Conservation (phyloP, 2,888 invertebrate genomes). For the Tiliacea citrago region DNA sequence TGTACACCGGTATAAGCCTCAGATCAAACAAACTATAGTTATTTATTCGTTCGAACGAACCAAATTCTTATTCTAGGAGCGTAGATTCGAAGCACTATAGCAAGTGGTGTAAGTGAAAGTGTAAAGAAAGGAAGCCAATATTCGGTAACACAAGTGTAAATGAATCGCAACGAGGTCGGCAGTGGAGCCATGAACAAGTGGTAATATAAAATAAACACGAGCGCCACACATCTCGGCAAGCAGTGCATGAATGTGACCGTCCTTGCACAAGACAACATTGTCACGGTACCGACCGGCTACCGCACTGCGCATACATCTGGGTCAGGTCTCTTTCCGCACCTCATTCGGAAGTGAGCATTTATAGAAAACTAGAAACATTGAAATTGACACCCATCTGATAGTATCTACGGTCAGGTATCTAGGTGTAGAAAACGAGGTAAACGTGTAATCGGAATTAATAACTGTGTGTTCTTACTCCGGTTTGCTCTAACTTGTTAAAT, state of each 20-base stretch:
- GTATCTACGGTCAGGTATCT: conserved; percentile 61
- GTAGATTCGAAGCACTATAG: conserved; percentile 25
- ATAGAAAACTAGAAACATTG: conserved; percentile 68
- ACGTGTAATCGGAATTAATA: conserved; percentile 62
- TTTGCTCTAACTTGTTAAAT: conserved; percentile 34
- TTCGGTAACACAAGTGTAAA: conserved; percentile 51
- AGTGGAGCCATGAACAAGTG: conserved; percentile 41
- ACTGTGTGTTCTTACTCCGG: conserved; percentile 39
- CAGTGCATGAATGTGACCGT: conserved; percentile 83
- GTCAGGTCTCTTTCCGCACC: conserved; percentile 76
- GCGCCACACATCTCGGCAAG: conserved; percentile 70
- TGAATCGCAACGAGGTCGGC: conserved; percentile 43
- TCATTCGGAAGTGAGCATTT: conserved; percentile 73
- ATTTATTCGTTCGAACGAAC: neutral
- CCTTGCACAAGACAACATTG: conserved; percentile 82
- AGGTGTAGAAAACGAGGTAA: conserved; percentile 64
- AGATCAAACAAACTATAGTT: conserved; percentile 4
- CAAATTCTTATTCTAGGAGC: conserved; percentile 29
- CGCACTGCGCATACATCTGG: conserved; percentile 74
- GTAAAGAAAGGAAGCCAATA: conserved; percentile 49
- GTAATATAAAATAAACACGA: conserved; percentile 75
- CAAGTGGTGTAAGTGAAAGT: conserved; percentile 52
- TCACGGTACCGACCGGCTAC: conserved; percentile 68
- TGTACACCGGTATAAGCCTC: neutral
- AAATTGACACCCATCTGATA: conserved; percentile 65